Conservation (phyloP, 2,113 vertebrate species). For the Todiramphus chloris region DNA sequence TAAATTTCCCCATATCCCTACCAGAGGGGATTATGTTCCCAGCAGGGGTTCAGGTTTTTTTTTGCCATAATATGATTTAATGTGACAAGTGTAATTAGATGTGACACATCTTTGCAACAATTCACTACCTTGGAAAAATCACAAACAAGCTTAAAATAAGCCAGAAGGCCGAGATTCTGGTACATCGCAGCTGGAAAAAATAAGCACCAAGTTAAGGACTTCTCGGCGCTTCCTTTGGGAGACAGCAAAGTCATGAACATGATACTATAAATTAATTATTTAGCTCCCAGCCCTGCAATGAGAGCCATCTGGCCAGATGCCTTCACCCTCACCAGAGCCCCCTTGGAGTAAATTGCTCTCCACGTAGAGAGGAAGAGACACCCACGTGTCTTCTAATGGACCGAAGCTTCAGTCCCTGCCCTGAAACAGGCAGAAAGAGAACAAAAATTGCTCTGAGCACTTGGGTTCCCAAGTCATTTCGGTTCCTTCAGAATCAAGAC, state of each 20-base stretch:
- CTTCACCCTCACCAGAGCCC: neutral
- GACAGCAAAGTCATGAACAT: neutral
- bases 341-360: neutral
- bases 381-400: neutral
- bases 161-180: neutral
- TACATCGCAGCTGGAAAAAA: neutral
- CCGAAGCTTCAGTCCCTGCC: neutral
- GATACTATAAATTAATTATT: neutral
- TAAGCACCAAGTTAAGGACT: neutral
- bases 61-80: neutral
- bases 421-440: neutral
- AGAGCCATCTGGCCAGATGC: neutral
- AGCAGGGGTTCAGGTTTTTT: neutral
- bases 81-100: slow-evolving; percentile 48
- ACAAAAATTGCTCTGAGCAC: accelerated
- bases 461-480: accelerated
- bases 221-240: neutral
- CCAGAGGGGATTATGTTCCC: neutral
- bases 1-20: neutral
- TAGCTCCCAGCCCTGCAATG: neutral
- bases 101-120: neutral
- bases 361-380: accelerated
- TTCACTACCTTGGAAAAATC: neutral
- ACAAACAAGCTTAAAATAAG: neutral
- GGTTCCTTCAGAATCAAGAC: neutral